Conservation (phyloP, 2,797 vertebrate species). For the Lepidocolaptes lacrymiger region DNA sequence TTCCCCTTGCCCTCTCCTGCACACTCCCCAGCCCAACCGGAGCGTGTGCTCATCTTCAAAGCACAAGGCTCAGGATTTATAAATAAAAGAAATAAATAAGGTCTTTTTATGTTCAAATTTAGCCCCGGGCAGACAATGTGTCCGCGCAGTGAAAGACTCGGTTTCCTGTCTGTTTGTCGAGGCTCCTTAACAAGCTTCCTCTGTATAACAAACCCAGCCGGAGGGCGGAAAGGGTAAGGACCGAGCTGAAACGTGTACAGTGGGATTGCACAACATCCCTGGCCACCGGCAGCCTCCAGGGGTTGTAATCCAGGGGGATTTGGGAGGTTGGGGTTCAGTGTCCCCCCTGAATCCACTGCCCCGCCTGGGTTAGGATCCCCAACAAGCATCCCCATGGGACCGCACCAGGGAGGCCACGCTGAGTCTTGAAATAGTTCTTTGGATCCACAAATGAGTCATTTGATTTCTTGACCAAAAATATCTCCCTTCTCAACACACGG, state of each 20-base stretch:
- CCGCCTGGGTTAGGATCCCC: fast-evolving
- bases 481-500: fast-evolving
- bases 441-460: slow-evolving; percentile 25
- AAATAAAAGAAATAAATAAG: slow-evolving; percentile 69
- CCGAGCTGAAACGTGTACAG: not conserved
- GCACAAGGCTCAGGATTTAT: not conserved
- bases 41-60: not conserved
- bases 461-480: slow-evolving; percentile 35
- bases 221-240: slow-evolving; percentile 71
- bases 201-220: slow-evolving; percentile 23
- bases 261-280: slow-evolving; percentile 40
- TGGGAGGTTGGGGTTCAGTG: fast-evolving
- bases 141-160: slow-evolving; percentile 40
- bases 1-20: not conserved
- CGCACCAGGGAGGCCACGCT: fast-evolving
- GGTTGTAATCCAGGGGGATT: not conserved
- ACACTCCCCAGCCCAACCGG: not conserved
- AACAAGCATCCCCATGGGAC: not conserved
- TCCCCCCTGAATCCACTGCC: not conserved
- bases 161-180: slow-evolving; percentile 83
- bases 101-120: slow-evolving; percentile 65
- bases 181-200: slow-evolving; percentile 75
- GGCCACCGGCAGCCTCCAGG: not conserved
- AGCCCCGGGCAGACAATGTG: slow-evolving; percentile 57
- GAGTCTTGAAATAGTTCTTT: not conserved